These are phyloP conservation scores for Phrixothrix hirtus DNA, from an alignment of 2,888 invertebrate species.

Conservation along the genomic window DNA sequence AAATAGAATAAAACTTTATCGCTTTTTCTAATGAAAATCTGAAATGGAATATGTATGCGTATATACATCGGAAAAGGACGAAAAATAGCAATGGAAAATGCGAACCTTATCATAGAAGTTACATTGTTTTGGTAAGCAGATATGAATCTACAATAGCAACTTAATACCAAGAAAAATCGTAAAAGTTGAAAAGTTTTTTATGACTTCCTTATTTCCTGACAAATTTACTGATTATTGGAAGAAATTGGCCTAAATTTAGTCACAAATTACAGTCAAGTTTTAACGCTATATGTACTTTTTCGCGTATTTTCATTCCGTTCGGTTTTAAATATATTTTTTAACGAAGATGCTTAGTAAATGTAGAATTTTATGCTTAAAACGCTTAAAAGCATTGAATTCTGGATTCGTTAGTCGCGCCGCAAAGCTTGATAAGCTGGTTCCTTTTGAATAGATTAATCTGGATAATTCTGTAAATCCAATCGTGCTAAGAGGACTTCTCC, in stretches of 20 bases:
- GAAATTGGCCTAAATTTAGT: background rate
- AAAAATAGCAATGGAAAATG: background rate
- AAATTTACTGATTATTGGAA: slow-evolving; percentile 4
- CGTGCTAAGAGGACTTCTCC: slow-evolving; percentile 33
- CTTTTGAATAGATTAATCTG: slow-evolving; percentile 38
- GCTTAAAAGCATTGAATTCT: slow-evolving; percentile 28
- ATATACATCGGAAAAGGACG: slow-evolving; percentile 2
- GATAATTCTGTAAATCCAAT: slow-evolving; percentile 37
- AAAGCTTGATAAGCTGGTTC: slow-evolving; percentile 36
- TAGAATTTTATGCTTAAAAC: too few species aligned
- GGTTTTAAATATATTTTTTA: too few species aligned
- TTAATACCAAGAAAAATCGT: background rate
- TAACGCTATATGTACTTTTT: background rate
- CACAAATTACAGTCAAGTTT: background rate
- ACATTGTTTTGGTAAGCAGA: slow-evolving; percentile 6
- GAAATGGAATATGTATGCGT: background rate
- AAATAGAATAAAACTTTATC: slow-evolving; percentile 16
- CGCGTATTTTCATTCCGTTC: too few species aligned
- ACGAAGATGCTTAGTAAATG: too few species aligned
- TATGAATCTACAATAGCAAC: background rate
- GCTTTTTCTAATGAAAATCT: slow-evolving; percentile 8
- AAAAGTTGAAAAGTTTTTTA: slow-evolving; percentile 4
- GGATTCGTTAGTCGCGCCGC: slow-evolving; percentile 35
- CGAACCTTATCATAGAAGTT: slow-evolving; percentile 5
- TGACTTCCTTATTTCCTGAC: slow-evolving; percentile 2